These are phyloP conservation scores for Campylorhamphus procurvoides DNA, from an alignment of 2,113 vertebrate genomes.

Conservation along the genomic window DNA sequence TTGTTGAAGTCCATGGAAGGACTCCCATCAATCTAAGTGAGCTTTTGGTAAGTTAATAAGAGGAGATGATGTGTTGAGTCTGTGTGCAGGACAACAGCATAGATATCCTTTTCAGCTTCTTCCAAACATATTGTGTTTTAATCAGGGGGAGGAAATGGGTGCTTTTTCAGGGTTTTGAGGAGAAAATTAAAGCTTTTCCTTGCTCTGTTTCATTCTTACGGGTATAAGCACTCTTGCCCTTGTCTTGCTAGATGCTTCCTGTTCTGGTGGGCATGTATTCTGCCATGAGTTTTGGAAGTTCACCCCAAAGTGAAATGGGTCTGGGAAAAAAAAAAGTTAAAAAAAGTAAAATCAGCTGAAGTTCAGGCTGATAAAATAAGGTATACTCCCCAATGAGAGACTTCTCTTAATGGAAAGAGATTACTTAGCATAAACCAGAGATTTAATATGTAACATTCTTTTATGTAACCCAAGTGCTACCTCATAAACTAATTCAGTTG, in stretches of 20 bases:
- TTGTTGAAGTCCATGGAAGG: neutral
- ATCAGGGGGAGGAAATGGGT: neutral
- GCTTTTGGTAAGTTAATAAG: neutral
- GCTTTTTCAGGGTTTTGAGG: neutral
- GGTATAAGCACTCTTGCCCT: neutral
- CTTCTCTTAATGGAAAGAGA: neutral
- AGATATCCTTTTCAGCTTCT: neutral
- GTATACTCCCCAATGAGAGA: slow-evolving; percentile 5
- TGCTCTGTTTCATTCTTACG: slow-evolving; percentile 9
- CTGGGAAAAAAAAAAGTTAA: neutral
- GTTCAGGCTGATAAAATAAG: slow-evolving; percentile 61
- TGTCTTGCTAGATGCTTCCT: slow-evolving; percentile 3
- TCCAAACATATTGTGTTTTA: neutral
- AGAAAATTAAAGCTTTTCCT: neutral
- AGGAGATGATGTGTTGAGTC: neutral
- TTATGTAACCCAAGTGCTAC: neutral
- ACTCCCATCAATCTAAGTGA: neutral
- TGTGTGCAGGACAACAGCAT: neutral
- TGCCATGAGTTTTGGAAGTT: slow-evolving; percentile 24
- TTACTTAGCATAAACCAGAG: neutral
- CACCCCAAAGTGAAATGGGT: neutral
- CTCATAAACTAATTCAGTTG: slow-evolving; percentile 32
- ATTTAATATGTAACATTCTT: slow-evolving; percentile 23
- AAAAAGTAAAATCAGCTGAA: slow-evolving; percentile 39
- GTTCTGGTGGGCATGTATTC: neutral